phyloP scores from a whole-genome alignment of 1,140 invertebrate species.

The Drosophila pectinifera region DNA sequence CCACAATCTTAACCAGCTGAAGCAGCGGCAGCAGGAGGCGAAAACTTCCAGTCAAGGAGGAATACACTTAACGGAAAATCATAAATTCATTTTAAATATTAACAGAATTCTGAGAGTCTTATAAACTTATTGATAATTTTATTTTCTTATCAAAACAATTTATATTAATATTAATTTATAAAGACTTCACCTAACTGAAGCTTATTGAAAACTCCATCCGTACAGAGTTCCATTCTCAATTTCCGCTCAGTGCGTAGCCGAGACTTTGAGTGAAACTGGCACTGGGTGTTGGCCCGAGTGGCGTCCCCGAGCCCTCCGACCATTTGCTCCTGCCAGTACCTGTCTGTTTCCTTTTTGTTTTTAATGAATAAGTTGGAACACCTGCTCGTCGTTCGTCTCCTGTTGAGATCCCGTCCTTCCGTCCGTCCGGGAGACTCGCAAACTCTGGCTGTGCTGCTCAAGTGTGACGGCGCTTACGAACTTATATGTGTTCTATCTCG shows the following conservation, averaged over 20 bases:
- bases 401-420: slow-evolving; percentile 56
- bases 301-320: slow-evolving; percentile 4
- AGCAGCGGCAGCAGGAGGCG: slow-evolving; percentile 32
- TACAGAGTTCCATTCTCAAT: background rate
- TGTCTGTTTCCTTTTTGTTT: slow-evolving; percentile 72
- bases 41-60: slow-evolving; percentile 58
- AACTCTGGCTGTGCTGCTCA: slow-evolving; percentile 54
- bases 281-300: slow-evolving; percentile 47
- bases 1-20: slow-evolving; percentile 74
- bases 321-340: slow-evolving; percentile 29
- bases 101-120: no score
- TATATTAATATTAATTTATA: background rate
- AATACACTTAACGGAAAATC: background rate
- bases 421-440: slow-evolving; percentile 24
- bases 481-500: slow-evolving; percentile 68
- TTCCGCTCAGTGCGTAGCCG: slow-evolving; percentile 3
- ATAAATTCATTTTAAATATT: background rate
- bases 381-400: slow-evolving; percentile 67
- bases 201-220: background rate
- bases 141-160: no score
- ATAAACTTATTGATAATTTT: background rate
- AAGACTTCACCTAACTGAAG: background rate
- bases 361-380: slow-evolving; percentile 81
- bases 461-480: slow-evolving; percentile 53
- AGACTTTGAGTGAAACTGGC: slow-evolving; percentile 8